A percentile compares a stretch with the other conserved stretches of the same genome.
These are phyloP conservation scores for Ictidomys tridecemlineatus DNA, from an alignment of 2,113 vertebrate species.

Conservation along the genomic window DNA sequence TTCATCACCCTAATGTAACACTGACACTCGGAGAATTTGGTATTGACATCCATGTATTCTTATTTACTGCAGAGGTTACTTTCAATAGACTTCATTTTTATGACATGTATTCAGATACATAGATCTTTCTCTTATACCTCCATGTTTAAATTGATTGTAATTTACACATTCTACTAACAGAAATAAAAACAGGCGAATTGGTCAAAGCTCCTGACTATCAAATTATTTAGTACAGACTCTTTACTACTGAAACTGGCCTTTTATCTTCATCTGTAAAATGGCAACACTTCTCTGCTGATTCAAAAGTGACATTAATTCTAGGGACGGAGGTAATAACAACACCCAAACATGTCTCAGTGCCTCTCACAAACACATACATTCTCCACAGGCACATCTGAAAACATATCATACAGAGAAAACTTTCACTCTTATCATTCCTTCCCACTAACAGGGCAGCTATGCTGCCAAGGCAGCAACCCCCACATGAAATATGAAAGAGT, in stretches of 20 bases:
- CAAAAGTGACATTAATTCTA: constrained; percentile 48
- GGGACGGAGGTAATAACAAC: background rate
- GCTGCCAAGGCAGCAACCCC: constrained; percentile 76
- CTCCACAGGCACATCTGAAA: background rate
- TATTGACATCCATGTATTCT: background rate
- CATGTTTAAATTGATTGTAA: constrained; percentile 63
- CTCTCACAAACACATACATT: background rate
- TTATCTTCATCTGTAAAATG: constrained; percentile 32
- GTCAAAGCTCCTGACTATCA: constrained; percentile 29
- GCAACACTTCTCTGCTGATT: constrained; percentile 38
- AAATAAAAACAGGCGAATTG: constrained; percentile 51
- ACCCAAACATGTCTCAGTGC: background rate
- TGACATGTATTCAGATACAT: background rate
- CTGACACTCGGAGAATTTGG: constrained; percentile 15
- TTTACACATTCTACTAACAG: constrained; percentile 28
- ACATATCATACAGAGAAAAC: background rate
- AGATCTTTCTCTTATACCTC: constrained; percentile 32
- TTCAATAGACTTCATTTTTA: constrained; percentile 65
- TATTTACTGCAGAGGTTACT: constrained; percentile 8
- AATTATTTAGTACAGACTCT: constrained; percentile 26
- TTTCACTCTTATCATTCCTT: constrained; percentile 33
- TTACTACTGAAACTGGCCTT: constrained; percentile 42
- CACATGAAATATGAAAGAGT: constrained; percentile 64
- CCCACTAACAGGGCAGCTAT: constrained; percentile 58
- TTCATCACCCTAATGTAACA: background rate